phyloP scores from a whole-genome alignment of 2,113 vertebrate genomes.

The Machaerirhynchus nigripectus region DNA sequence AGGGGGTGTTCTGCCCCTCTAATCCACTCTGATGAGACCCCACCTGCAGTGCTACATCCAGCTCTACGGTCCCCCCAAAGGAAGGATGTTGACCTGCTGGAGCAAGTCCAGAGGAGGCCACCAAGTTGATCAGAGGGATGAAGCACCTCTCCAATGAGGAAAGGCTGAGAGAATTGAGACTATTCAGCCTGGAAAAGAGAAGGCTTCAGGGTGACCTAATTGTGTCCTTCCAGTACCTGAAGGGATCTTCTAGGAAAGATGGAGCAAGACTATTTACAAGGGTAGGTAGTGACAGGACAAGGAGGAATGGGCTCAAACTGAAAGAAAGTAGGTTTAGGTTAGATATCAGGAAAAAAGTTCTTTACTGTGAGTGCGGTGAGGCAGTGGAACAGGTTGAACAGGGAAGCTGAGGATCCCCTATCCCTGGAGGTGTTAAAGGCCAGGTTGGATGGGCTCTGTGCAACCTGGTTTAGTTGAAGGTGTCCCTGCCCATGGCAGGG shows the following conservation, averaged over 20 bases:
- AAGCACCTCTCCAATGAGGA: fast-evolving
- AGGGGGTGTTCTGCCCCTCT: fast-evolving
- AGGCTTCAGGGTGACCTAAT: fast-evolving
- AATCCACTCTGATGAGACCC: fast-evolving
- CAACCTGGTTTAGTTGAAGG: no score
- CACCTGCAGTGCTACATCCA: background rate
- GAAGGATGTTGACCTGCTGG: fast-evolving
- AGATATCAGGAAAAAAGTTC: no score
- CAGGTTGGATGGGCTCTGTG: fast-evolving
- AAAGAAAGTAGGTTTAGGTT: background rate
- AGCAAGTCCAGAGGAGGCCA: fast-evolving
- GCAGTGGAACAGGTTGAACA: background rate
- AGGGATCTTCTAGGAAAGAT: background rate
- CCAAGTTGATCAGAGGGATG: background rate
- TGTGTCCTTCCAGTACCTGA: background rate
- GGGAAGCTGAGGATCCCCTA: fast-evolving
- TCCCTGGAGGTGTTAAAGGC: background rate
- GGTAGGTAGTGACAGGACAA: background rate
- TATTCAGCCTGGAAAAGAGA: background rate
- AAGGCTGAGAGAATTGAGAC: no score
- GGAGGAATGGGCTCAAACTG: background rate
- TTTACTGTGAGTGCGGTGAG: background rate
- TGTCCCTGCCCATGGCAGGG: background rate
- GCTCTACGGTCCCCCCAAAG: fast-evolving
- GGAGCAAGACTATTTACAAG: background rate